These are phyloP conservation scores for Keiferia lycopersicella DNA, from an alignment of 2,888 invertebrate genomes.

Conservation along the genomic window DNA sequence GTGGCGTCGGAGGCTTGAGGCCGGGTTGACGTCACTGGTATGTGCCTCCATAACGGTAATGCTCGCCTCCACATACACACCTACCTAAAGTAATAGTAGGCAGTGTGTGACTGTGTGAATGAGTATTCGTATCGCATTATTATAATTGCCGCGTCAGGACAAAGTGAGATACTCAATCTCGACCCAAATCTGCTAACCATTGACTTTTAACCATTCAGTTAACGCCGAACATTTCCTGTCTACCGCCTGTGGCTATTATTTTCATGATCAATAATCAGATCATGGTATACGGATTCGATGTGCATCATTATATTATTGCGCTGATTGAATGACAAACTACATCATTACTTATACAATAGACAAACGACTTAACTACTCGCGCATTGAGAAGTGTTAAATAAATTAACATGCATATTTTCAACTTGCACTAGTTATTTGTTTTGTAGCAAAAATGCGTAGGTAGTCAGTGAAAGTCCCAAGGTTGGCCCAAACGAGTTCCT, in stretches of 20 bases:
- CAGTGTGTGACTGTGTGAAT: constrained; percentile 42
- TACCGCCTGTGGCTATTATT: constrained; percentile 5
- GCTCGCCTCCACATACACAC: constrained; percentile 71
- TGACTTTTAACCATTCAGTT: constrained; percentile 43
- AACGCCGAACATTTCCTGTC: constrained; percentile 42
- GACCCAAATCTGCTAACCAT: constrained; percentile 61
- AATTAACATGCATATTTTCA: background rate
- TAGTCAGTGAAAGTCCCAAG: constrained; percentile 79
- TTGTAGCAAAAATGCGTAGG: constrained; percentile 63
- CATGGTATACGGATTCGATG: background rate
- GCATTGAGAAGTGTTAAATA: background rate
- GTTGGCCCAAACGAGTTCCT: constrained; percentile 75
- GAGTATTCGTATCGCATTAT: constrained; percentile 54
- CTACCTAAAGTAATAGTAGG: constrained; percentile 38
- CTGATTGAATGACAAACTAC: background rate
- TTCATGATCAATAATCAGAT: background rate
- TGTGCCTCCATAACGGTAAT: constrained; percentile 80
- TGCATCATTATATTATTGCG: background rate
- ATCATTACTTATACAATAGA: too few species aligned
- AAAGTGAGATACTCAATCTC: constrained; percentile 68
- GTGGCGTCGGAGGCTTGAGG: constrained; percentile 69
- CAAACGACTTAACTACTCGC: background rate
- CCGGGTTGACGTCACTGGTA: constrained; percentile 79
- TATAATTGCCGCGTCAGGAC: constrained; percentile 63
- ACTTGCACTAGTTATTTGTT: constrained; percentile 14